A percentile compares a stretch with the other conserved stretches of the same genome.
Evolutionary conservation across 2,113 vertebrate species (phyloP).

Genomic region (Ammospiza caudacuta): DNA sequence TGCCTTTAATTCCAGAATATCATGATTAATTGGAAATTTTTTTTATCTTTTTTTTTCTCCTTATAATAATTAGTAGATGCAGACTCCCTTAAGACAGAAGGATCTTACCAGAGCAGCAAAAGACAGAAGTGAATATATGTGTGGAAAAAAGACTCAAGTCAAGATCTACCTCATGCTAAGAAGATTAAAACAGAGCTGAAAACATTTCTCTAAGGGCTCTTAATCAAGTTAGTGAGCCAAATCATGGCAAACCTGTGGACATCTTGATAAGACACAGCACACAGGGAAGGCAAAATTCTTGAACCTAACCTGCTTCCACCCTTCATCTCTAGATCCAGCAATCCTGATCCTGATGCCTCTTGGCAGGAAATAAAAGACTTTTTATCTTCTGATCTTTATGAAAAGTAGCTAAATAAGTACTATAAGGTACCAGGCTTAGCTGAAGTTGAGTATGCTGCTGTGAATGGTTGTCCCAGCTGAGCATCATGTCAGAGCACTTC

Average conservation of each 20-base stretch:
- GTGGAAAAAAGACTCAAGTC: neutral
- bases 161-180: neutral
- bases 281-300: neutral
- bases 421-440: neutral
- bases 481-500: constrained; percentile 4
- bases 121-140: neutral
- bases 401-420: constrained; percentile 22
- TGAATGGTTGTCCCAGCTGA: constrained; percentile 18
- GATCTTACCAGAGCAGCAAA: neutral
- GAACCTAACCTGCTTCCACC: neutral
- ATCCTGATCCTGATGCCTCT: neutral
- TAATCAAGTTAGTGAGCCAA: neutral
- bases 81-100: neutral
- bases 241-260: neutral
- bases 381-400: neutral
- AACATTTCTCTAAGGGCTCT: neutral
- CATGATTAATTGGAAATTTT: neutral
- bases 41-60: no score
- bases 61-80: neutral
- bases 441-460: neutral
- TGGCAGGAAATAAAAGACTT: constrained; percentile 13
- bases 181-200: neutral
- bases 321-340: neutral
- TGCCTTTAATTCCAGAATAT: neutral
- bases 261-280: neutral